These are phyloP conservation scores for Willisornis vidua DNA, from an alignment of 2,113 vertebrate species.

Conservation along the genomic window DNA sequence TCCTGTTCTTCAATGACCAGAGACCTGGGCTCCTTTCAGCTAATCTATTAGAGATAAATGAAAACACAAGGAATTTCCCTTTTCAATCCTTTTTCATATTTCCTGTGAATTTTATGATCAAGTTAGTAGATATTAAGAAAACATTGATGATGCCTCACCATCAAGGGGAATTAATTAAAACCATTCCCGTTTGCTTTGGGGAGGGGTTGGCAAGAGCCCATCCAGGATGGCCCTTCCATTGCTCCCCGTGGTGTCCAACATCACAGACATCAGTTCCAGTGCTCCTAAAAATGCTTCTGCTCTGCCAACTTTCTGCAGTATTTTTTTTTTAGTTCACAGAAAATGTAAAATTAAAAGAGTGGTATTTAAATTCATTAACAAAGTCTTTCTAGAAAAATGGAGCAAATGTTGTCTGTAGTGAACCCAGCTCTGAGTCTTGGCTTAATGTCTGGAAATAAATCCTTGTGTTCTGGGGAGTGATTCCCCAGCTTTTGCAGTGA, in stretches of 20 bases:
- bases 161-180: background rate
- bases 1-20: background rate
- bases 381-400: background rate
- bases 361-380: background rate
- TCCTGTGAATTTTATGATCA: background rate
- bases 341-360: background rate
- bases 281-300: background rate
- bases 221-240: background rate
- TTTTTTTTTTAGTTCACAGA: background rate
- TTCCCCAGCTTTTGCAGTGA: background rate
- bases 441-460: background rate
- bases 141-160: background rate
- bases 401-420: background rate
- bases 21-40: background rate
- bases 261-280: fast-evolving
- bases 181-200: background rate
- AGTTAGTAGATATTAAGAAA: background rate
- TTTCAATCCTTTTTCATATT: background rate
- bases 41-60: background rate
- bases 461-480: background rate
- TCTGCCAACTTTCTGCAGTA: background rate
- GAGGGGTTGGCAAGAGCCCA: background rate
- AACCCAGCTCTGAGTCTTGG: background rate
- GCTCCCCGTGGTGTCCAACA: background rate
- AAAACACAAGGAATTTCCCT: background rate